Percentiles rank a stretch among this genome's conserved stretches.
Evolutionary conservation across 2,888 invertebrate genomes (phyloP).

Genomic region (Oscheius sp.): DNA sequence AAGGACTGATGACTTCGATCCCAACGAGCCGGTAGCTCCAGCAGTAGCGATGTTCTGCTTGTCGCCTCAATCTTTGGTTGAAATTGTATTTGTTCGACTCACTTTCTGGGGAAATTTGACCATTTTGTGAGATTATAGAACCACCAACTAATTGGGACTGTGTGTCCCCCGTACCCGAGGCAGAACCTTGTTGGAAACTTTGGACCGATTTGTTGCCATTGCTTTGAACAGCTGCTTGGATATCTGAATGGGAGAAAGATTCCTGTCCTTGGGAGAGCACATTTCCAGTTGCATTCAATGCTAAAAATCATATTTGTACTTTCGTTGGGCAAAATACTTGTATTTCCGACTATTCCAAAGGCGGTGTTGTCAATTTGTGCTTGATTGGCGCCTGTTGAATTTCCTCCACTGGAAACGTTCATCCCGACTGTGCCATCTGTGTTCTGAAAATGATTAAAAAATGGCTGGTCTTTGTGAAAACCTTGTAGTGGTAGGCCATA

Average conservation of each 20-base stretch:
- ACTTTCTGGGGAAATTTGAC: conserved; percentile 2
- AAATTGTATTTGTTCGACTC: too few species aligned
- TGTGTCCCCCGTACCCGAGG: conserved; percentile 50
- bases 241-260: conserved; percentile 48
- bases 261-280: conserved; percentile 45
- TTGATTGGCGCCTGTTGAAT: conserved; percentile 46
- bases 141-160: conserved; percentile 39
- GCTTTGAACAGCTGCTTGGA: conserved; percentile 51
- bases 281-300: conserved; percentile 41
- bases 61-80: conserved; percentile 24
- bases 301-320: conserved; percentile 19
- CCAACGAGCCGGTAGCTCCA: conserved; percentile 54
- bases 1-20: conserved; percentile 44
- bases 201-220: conserved; percentile 40
- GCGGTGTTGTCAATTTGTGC: conserved; percentile 37
- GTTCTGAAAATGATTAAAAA: conserved; percentile 30
- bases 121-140: conserved; percentile 29
- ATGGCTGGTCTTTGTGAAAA: neutral
- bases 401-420: conserved; percentile 56
- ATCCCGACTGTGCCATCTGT: conserved; percentile 50
- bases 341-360: conserved; percentile 43
- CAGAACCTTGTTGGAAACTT: conserved; percentile 43
- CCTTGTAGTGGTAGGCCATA: conserved; percentile 50
- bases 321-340: conserved; percentile 20
- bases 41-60: conserved; percentile 41